Evolutionary conservation across 2,888 invertebrate genomes (phyloP).

Genomic region (Standfussiana lucernea): DNA sequence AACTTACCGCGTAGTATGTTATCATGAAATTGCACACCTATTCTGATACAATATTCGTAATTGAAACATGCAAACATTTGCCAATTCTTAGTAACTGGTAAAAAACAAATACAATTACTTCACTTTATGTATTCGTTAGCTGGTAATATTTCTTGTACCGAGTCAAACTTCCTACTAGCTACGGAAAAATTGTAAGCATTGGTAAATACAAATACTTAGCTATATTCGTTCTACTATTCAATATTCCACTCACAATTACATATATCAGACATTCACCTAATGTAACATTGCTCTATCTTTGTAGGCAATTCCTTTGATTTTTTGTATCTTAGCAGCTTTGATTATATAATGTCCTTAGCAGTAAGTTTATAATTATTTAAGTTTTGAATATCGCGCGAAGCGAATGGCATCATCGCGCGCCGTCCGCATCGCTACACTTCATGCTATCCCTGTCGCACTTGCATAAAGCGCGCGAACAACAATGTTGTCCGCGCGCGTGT

Average conservation of each 20-base stretch:
- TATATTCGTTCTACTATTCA: not conserved
- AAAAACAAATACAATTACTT: slow-evolving; percentile 26
- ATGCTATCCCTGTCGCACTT: too few species aligned
- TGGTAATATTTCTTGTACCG: slow-evolving; percentile 7
- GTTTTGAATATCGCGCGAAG: too few species aligned
- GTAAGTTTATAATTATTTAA: too few species aligned
- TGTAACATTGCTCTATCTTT: not conserved
- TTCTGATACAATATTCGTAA: slow-evolving; percentile 49
- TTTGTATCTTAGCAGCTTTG: too few species aligned
- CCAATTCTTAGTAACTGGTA: slow-evolving; percentile 11
- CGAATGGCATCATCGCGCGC: too few species aligned
- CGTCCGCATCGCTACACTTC: too few species aligned
- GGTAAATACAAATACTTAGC: not conserved
- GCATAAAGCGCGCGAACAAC: too few species aligned
- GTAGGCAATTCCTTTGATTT: too few species aligned
- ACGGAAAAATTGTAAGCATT: not conserved
- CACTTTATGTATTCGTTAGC: slow-evolving; percentile 3
- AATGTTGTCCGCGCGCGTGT: too few species aligned
- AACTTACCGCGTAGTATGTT: slow-evolving; percentile 50
- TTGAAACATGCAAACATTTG: slow-evolving; percentile 27
- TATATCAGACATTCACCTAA: not conserved
- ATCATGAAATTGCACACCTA: slow-evolving; percentile 58
- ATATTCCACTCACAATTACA: not conserved
- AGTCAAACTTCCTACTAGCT: not conserved
- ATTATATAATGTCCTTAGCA: too few species aligned